A percentile compares a stretch with the other conserved stretches of the same genome.
Evolutionary conservation across 2,888 invertebrate species (phyloP).

Genomic region (Neria commutata): DNA sequence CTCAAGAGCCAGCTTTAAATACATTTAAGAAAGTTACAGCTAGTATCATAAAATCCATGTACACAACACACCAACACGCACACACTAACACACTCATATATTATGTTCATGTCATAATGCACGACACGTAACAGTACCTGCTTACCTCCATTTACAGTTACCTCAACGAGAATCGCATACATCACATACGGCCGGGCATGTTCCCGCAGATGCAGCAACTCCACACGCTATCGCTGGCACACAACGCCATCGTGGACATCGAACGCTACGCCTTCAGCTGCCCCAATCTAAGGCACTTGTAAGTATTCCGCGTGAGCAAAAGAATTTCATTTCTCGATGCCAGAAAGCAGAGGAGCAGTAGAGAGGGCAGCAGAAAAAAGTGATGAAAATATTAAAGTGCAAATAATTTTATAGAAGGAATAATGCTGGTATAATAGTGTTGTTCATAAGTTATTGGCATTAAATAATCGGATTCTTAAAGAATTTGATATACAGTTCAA

Average conservation of each 20-base stretch:
- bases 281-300: conserved; percentile 62
- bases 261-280: conserved; percentile 54
- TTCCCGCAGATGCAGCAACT: conserved; percentile 59
- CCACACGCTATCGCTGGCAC: conserved; percentile 62
- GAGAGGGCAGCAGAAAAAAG: too few species aligned
- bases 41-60: conserved; percentile 2
- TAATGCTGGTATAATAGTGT: too few species aligned
- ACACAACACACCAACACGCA: not conserved
- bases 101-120: too few species aligned
- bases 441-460: too few species aligned
- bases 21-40: not conserved
- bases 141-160: conserved; percentile 44
- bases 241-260: conserved; percentile 60
- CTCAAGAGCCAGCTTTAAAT: too few species aligned
- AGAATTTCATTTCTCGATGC: not conserved
- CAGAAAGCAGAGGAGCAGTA: not conserved
- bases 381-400: too few species aligned
- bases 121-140: too few species aligned
- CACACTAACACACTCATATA: too few species aligned
- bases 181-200: conserved; percentile 48
- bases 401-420: too few species aligned
- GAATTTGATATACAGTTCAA: too few species aligned
- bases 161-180: conserved; percentile 62
- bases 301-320: conserved; percentile 47
- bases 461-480: too few species aligned